A percentile compares a stretch with the other conserved stretches of the same genome.
phyloP scores from a whole-genome alignment of 1,140 invertebrate species.

The Helicoverpa zea region DNA sequence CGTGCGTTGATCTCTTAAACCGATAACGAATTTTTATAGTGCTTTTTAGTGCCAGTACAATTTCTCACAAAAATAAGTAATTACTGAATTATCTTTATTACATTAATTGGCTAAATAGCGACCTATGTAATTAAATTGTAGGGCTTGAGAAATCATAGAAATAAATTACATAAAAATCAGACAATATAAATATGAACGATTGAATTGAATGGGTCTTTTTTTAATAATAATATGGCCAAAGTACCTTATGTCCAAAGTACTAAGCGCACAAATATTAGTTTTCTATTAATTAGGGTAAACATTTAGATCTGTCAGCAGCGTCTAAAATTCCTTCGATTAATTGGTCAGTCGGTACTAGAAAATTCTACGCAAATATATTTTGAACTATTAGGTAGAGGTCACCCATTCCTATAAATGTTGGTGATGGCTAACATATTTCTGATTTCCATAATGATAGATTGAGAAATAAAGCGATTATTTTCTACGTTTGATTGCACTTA shows the following conservation, averaged over 20 bases:
- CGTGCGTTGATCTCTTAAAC: constrained; percentile 58
- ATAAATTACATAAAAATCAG: too few relatives aligned
- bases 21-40: constrained; percentile 59
- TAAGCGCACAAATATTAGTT: constrained; percentile 5
- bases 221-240: too few relatives aligned
- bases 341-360: not conserved
- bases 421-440: constrained; percentile 17
- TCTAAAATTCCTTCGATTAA: not conserved
- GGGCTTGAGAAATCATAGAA: too few relatives aligned
- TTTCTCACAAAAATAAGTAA: too few relatives aligned
- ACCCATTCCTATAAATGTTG: not conserved
- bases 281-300: not conserved
- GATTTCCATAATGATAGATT: not conserved
- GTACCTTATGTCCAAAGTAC: too few relatives aligned
- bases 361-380: constrained; percentile 1
- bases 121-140: too few relatives aligned
- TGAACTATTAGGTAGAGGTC: not conserved
- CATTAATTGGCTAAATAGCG: too few relatives aligned
- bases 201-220: too few relatives aligned
- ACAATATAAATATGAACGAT: too few relatives aligned
- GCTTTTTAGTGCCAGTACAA: constrained; percentile 10
- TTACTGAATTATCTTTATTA: too few relatives aligned
- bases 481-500: not conserved
- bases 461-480: not conserved
- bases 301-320: constrained; percentile 21